Evolutionary conservation across 1,140 invertebrate species (phyloP).

Genomic region (Drosophila triauraria): DNA sequence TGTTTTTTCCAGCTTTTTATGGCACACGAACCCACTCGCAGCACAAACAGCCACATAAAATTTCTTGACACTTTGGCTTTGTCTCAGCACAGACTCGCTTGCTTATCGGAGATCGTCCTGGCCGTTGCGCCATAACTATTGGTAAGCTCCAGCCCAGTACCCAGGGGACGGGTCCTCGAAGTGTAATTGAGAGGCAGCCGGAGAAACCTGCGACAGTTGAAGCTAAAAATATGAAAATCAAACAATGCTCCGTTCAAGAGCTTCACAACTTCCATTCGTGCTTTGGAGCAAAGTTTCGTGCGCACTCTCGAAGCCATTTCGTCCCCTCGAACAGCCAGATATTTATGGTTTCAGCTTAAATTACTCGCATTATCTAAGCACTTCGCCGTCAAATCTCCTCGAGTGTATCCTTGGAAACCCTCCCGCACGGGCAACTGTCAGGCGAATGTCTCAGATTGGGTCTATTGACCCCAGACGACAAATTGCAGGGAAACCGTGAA

Average conservation of each 20-base stretch:
- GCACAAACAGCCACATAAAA: slow-evolving; percentile 74
- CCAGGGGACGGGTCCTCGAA: background rate
- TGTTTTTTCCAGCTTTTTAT: slow-evolving; percentile 72
- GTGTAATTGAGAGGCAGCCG: slow-evolving; percentile 7
- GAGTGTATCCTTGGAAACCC: slow-evolving; percentile 24
- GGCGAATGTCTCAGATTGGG: slow-evolving; percentile 36
- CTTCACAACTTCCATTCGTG: background rate
- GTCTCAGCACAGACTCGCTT: slow-evolving; percentile 17
- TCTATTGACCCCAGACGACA: slow-evolving; percentile 72
- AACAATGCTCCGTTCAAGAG: background rate
- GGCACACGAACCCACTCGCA: slow-evolving; percentile 22
- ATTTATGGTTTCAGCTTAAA: slow-evolving; percentile 64
- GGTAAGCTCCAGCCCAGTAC: background rate
- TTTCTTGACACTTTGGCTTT: slow-evolving; percentile 61
- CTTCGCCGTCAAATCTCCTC: slow-evolving; percentile 68
- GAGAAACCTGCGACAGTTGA: slow-evolving; percentile 1
- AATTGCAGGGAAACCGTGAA: slow-evolving; percentile 79
- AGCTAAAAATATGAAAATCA: slow-evolving; percentile 18
- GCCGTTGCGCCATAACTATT: slow-evolving; percentile 20
- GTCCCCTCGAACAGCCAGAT: slow-evolving; percentile 12
- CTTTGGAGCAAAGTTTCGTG: background rate
- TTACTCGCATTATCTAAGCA: slow-evolving; percentile 76
- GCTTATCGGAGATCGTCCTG: slow-evolving; percentile 36
- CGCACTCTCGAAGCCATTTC: background rate
- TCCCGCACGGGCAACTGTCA: slow-evolving; percentile 49